These are phyloP conservation scores for Parnassius glacialis DNA, from an alignment of 2,888 invertebrate genomes.

Conservation along the genomic window DNA sequence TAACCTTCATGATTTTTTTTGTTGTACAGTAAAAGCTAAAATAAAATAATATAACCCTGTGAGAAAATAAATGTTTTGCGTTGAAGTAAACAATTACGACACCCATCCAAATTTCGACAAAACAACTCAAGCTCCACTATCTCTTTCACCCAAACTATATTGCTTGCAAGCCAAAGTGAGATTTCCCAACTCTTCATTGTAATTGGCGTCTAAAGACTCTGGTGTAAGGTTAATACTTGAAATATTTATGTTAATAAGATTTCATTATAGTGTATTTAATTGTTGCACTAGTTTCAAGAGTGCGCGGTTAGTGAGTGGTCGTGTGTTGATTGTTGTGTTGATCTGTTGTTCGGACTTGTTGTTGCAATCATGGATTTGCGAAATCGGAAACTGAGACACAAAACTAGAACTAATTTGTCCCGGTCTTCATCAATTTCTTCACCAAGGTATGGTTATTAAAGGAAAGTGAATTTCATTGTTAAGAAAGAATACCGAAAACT, in stretches of 20 bases:
- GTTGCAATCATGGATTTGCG: conserved; percentile 65
- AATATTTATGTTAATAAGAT: conserved; percentile 76
- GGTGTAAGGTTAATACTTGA: conserved; percentile 73
- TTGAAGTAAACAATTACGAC: conserved; percentile 48
- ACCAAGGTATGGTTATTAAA: conserved; percentile 52
- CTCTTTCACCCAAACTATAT: conserved; percentile 47
- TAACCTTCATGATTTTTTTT: no score
- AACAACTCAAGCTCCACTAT: conserved; percentile 42
- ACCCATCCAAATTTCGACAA: conserved; percentile 52
- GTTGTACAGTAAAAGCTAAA: conserved; percentile 17
- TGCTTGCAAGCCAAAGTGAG: conserved; percentile 50
- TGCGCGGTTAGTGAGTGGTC: conserved; percentile 62
- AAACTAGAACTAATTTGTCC: conserved; percentile 55
- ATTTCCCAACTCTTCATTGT: conserved; percentile 53
- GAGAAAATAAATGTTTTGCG: conserved; percentile 23
- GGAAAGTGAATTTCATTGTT: no score
- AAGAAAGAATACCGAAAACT: no score
- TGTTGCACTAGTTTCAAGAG: conserved; percentile 65
- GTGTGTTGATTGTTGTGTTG: conserved; percentile 45
- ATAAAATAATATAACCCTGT: conserved; percentile 16
- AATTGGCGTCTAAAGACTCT: conserved; percentile 58
- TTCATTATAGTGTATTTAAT: conserved; percentile 69
- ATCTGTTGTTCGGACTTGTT: conserved; percentile 23
- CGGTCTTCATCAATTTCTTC: conserved; percentile 66
- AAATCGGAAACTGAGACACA: conserved; percentile 56